phyloP scores from a whole-genome alignment of 2,888 invertebrate species.

The Andrena hattorfiana region DNA sequence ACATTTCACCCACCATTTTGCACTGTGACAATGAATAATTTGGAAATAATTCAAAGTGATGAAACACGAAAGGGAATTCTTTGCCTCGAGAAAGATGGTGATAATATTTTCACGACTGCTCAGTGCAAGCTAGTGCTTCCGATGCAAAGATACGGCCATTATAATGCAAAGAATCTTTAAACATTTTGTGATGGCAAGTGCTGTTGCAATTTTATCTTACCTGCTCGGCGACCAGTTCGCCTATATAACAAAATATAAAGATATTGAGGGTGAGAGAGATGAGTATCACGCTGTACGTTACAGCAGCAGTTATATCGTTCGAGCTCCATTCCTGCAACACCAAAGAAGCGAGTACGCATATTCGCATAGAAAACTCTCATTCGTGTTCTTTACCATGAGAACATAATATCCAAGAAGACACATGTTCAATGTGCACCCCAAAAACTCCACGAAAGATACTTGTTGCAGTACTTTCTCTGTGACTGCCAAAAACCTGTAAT shows the following conservation, averaged over 20 bases:
- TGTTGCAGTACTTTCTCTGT: conserved; percentile 64
- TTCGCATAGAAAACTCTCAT: neutral
- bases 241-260: conserved; percentile 78
- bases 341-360: neutral
- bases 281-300: conserved; percentile 70
- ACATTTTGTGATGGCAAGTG: neutral
- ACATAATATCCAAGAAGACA: conserved; percentile 79
- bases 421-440: conserved; percentile 78
- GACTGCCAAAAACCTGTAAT: conserved; percentile 44
- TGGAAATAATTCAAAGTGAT: neutral
- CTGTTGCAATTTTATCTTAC: conserved; percentile 42
- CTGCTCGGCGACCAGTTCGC: conserved; percentile 74
- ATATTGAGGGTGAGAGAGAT: conserved; percentile 78
- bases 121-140: neutral
- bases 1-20: conserved; percentile 52
- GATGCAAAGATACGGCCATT: neutral
- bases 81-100: neutral
- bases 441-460: conserved; percentile 77
- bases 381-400: conserved; percentile 69
- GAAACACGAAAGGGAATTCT: neutral
- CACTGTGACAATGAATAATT: conserved; percentile 37
- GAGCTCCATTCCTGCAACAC: conserved; percentile 44
- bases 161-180: neutral
- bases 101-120: neutral
- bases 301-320: neutral